These are phyloP conservation scores for Metaphire vulgaris DNA, from an alignment of 1,140 invertebrate species.

Conservation along the genomic window DNA sequence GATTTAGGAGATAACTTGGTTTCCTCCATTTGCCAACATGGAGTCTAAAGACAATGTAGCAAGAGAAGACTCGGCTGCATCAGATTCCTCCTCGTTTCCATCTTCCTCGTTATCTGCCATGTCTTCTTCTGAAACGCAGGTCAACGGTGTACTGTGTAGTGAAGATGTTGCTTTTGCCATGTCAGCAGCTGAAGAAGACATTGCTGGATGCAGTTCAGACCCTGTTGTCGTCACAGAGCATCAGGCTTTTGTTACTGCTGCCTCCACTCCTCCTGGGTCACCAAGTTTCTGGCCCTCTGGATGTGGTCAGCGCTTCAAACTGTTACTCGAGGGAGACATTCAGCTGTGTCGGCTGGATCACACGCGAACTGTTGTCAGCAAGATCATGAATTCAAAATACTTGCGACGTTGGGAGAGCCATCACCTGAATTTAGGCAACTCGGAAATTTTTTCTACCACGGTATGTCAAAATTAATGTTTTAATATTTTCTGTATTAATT, in stretches of 20 bases:
- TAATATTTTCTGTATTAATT: not conserved
- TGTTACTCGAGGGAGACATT: conserved; percentile 68
- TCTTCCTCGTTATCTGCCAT: not conserved
- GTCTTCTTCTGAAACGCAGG: not conserved
- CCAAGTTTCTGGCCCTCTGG: not conserved
- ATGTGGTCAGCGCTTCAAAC: conserved; percentile 57
- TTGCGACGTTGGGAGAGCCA: conserved; percentile 73
- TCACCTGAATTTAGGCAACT: conserved; percentile 64
- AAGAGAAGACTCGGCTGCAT: not conserved
- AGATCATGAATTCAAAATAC: conserved; percentile 73
- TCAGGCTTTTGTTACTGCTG: not conserved
- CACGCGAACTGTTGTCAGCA: conserved; percentile 69
- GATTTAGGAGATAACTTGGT: not conserved
- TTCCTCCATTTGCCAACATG: not conserved
- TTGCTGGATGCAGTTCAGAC: not conserved
- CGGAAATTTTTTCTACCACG: conserved; percentile 67
- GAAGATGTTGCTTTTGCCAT: not conserved
- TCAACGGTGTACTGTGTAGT: not conserved
- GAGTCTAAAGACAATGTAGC: not conserved
- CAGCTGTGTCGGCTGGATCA: conserved; percentile 73
- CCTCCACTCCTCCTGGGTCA: not conserved
- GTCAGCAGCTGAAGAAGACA: not conserved
- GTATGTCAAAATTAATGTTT: conserved; percentile 55
- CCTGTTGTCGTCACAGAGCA: not conserved
- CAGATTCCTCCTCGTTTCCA: not conserved